These are phyloP conservation scores for Struthio camelus DNA, from an alignment of 2,113 vertebrate species.

Conservation along the genomic window DNA sequence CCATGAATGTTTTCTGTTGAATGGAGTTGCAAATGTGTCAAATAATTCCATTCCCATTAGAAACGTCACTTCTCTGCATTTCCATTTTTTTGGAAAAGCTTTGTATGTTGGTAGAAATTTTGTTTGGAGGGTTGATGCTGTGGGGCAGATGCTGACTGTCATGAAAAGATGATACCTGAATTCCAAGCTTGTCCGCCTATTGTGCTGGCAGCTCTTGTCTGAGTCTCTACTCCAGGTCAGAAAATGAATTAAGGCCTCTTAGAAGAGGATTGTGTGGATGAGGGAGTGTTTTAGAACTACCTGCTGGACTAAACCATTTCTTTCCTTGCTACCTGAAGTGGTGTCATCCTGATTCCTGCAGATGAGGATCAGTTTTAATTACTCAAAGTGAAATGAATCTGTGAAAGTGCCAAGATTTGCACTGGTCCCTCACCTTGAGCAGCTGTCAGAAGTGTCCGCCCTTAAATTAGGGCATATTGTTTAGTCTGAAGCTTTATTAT, in stretches of 20 bases:
- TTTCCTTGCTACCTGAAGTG: background rate
- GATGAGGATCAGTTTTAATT: background rate
- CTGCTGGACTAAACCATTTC: background rate
- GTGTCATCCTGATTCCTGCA: background rate
- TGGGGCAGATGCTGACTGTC: background rate
- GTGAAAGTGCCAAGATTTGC: background rate
- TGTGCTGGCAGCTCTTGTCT: background rate
- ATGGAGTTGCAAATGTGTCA: background rate
- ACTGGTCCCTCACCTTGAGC: fast-evolving
- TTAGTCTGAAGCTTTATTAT: background rate
- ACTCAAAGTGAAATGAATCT: background rate
- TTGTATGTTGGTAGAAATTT: background rate
- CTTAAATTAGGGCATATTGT: background rate
- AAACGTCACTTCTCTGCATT: background rate
- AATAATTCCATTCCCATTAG: background rate
- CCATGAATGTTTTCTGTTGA: background rate
- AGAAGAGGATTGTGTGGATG: background rate
- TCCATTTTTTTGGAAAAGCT: background rate
- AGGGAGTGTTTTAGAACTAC: background rate
- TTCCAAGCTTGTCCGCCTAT: background rate
- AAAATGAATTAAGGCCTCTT: background rate
- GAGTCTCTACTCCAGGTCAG: background rate
- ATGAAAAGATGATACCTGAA: background rate
- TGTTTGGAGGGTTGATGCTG: background rate
- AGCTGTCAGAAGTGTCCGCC: background rate